Percentiles rank a stretch among this genome's conserved stretches.
Evolutionary conservation across 2,888 invertebrate species (phyloP).

Genomic region (Mamestra brassicae): DNA sequence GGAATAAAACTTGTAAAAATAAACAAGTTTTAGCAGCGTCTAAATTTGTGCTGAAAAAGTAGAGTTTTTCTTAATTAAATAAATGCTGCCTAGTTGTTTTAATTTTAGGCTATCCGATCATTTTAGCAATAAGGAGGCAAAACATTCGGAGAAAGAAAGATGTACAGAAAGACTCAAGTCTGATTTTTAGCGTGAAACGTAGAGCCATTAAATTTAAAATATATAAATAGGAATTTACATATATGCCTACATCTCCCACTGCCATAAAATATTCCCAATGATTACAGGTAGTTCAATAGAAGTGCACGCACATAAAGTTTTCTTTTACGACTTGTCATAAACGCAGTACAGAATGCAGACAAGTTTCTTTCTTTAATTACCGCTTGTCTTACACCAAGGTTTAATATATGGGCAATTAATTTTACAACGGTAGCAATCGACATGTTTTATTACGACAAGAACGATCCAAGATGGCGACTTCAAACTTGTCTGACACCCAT

Average conservation of each 20-base stretch:
- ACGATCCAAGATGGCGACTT: conserved; percentile 58
- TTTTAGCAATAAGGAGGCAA: too few species aligned
- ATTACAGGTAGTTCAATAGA: conserved; percentile 25
- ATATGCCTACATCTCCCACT: not conserved
- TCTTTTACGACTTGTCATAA: conserved; percentile 18
- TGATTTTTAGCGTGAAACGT: not conserved
- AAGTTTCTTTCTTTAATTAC: conserved; percentile 45
- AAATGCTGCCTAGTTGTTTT: too few species aligned
- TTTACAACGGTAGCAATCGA: conserved; percentile 67
- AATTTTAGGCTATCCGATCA: too few species aligned
- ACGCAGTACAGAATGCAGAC: conserved; percentile 5
- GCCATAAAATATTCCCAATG: not conserved
- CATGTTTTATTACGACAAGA: conserved; percentile 59
- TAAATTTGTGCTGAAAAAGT: too few species aligned
- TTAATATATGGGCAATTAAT: conserved; percentile 63
- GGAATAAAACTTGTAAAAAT: too few species aligned
- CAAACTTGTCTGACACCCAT: conserved; percentile 49
- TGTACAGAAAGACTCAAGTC: not conserved
- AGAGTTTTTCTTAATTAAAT: too few species aligned
- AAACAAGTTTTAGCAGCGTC: too few species aligned
- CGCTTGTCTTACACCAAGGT: conserved; percentile 34
- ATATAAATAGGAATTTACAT: not conserved
- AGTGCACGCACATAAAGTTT: conserved; percentile 1
- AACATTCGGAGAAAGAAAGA: not conserved
- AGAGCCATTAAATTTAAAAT: not conserved